Percentiles rank a stretch among this genome's conserved stretches.
Evolutionary conservation across 2,113 vertebrate species (phyloP).

Genomic region (Corythaeola cristata): DNA sequence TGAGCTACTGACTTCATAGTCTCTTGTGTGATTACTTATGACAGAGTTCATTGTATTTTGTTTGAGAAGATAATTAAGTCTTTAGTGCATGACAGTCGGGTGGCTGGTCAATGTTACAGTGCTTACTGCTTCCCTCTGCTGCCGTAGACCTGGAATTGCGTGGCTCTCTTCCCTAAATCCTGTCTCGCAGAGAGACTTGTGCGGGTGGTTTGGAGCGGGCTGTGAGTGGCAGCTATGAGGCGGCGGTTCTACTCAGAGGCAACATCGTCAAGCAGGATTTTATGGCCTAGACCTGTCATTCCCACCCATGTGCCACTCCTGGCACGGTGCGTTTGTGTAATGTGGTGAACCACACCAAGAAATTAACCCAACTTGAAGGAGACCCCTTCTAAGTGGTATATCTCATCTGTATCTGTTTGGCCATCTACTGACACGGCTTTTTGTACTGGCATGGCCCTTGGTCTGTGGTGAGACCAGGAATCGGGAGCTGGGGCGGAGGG

Average conservation of each 20-base stretch:
- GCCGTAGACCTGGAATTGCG: not conserved
- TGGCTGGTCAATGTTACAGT: not conserved
- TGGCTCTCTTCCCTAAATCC: rapidly evolving
- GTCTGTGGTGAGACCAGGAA: not conserved
- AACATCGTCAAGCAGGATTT: not conserved
- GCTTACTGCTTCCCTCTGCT: conserved; percentile 55
- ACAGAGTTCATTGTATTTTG: conserved; percentile 44
- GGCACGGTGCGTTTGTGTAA: not conserved
- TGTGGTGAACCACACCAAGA: not conserved
- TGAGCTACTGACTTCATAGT: not conserved
- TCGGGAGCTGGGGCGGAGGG: not conserved
- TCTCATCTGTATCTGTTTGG: not conserved
- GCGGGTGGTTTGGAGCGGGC: not conserved
- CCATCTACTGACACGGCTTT: not conserved
- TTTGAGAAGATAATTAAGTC: conserved; percentile 39
- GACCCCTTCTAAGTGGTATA: not conserved
- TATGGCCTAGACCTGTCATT: not conserved
- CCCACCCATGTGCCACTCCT: not conserved
- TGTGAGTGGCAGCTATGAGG: not conserved
- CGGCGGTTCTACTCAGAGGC: not conserved
- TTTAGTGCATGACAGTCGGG: not conserved
- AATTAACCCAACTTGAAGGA: not conserved
- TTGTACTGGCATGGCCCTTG: not conserved
- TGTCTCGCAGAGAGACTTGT: not conserved
- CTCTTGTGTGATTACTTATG: conserved; percentile 24